Evolutionary conservation across 2,888 invertebrate species (phyloP), one percentile per base, ranked within the genome.

Genomic region (Melieria crassipennis): DNA sequence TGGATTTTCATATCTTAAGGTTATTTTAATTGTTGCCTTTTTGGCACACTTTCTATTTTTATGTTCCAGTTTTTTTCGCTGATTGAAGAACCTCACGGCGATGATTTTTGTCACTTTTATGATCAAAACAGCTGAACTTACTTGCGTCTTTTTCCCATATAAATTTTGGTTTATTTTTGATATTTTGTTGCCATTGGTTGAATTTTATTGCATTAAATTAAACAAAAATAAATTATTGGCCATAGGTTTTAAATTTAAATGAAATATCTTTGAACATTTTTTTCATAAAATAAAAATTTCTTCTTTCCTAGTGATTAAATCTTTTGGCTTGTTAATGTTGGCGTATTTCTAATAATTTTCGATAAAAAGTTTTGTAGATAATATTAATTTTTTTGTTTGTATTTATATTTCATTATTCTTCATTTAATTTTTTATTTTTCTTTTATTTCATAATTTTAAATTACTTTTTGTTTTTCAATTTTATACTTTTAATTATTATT

Each of bases 381-480:
- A 10, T 13, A 6, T 46, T 5, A 10, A 16, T 4, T 57, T 5
- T 5, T 57, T 57, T 57, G 57, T 43, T 65, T 67, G 2, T 1
- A 30, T 30, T 30, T 30, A 30, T 30, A 30, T 69, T 62, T 50
- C 13, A 63, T 11, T 9, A 5, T 47, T 69, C 50, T 66, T 61
- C 10, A n/a, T 61, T 58, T 4, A 13, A 57, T 47, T 70, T 67
- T 61, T 55, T n/a, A 55, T 65, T 69, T 55, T 47, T 64, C 52
- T 46, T 70, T 43, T 52, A 58, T 64, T 73, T 13, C 67, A 67
- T 46, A 13, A 62, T 52, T 58, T 70, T 58, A 46, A 13, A 52
- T 48, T 45, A 30, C 30, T 60, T 60, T 45, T 46, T 16, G 30
- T 10, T 61, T 58, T 4, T 69, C 30, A 43, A 65, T 1, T 13